Evolutionary conservation across 2,888 invertebrate genomes (phyloP).

Genomic region (Aphodius sticticus): DNA sequence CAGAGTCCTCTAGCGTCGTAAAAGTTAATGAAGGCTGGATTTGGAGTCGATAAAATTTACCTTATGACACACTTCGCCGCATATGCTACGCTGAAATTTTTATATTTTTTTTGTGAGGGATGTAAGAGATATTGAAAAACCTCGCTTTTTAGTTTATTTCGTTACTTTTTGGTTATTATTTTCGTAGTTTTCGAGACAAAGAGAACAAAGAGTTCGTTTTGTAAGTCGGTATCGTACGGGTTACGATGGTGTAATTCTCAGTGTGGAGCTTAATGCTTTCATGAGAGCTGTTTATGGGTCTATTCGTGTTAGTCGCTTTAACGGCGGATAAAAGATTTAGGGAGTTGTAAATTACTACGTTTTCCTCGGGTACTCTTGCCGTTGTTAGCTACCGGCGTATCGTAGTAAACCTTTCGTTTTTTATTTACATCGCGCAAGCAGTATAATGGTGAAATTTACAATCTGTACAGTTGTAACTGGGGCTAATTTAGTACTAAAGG

Average conservation of each 20-base stretch:
- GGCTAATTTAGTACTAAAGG: background rate
- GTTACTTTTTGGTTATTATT: background rate
- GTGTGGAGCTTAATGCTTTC: background rate
- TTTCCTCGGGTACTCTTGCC: background rate
- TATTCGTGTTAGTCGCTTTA: background rate
- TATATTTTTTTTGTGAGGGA: background rate
- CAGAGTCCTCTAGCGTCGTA: conserved; percentile 24
- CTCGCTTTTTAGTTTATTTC: background rate
- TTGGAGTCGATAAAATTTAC: conserved; percentile 34
- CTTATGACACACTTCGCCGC: conserved; percentile 29
- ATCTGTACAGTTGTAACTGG: background rate
- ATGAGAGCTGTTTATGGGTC: background rate
- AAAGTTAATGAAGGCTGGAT: conserved; percentile 34
- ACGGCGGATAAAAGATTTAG: conserved; percentile 4
- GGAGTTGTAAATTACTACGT: background rate
- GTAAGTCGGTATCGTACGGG: background rate
- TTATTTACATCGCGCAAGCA: background rate
- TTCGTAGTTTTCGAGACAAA: background rate
- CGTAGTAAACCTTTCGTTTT: background rate
- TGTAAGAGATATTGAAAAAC: no score
- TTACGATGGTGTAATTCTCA: background rate
- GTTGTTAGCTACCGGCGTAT: background rate
- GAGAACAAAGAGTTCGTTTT: background rate
- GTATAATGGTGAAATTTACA: background rate
- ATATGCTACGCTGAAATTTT: background rate